Conservation (phyloP, 2,888 invertebrate genomes). For the Cephus sareptanus region DNA sequence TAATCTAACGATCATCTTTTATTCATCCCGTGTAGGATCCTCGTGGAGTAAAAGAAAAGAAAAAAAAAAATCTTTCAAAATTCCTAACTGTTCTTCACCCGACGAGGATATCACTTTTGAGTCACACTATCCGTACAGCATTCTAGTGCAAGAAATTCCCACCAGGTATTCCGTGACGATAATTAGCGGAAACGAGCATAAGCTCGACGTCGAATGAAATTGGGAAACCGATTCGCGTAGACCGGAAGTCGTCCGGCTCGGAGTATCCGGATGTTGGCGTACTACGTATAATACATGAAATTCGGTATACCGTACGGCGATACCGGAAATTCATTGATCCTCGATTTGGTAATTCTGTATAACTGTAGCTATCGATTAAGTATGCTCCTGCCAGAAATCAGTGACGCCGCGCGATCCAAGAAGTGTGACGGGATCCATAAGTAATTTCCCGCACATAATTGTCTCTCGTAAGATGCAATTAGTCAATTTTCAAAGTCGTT, state of each 20-base stretch:
- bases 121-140: neutral
- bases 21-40: neutral
- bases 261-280: conserved; percentile 27
- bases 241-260: conserved; percentile 39
- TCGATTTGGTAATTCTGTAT: neutral
- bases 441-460: too few species aligned
- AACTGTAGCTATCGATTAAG: neutral
- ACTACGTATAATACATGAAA: conserved; percentile 1
- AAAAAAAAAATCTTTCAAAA: neutral
- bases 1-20: too few species aligned
- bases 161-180: neutral
- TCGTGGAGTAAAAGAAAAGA: neutral
- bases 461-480: neutral
- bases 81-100: neutral
- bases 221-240: conserved; percentile 13
- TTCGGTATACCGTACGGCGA: neutral
- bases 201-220: neutral
- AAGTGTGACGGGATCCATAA: neutral
- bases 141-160: neutral
- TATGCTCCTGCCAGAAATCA: neutral
- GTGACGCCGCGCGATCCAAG: neutral
- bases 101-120: neutral
- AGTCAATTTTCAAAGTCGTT: neutral
- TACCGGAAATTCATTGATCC: neutral
- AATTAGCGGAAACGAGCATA: neutral